phyloP scores from a whole-genome alignment of 2,888 invertebrate species.

The Petrolisthes manimaculis region DNA sequence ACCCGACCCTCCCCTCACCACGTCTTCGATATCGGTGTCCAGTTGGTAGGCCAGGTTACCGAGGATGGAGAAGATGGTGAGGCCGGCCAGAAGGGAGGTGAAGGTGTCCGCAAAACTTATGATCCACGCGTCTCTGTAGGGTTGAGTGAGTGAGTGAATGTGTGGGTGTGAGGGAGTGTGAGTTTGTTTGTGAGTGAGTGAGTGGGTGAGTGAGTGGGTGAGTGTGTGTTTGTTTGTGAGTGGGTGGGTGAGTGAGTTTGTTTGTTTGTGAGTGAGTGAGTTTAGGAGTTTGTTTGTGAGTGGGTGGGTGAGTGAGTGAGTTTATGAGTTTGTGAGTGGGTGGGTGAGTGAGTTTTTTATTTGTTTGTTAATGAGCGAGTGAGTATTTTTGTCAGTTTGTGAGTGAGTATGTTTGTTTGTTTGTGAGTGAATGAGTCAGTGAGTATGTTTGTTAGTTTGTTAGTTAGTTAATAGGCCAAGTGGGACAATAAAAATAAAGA shows the following conservation, averaged over 20 bases:
- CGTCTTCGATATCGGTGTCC: constrained; percentile 75
- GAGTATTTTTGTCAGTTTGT: background rate
- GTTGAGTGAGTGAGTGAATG: background rate
- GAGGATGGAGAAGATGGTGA: constrained; percentile 85
- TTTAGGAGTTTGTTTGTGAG: no score
- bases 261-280: no score
- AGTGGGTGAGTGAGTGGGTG: no score
- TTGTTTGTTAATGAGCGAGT: no score
- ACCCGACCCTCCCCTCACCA: constrained; percentile 79
- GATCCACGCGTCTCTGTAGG: constrained; percentile 81
- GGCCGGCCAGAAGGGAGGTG: constrained; percentile 84
- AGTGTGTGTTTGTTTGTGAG: no score
- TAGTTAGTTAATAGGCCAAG: no score
- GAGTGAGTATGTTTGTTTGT: background rate
- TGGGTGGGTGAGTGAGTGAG: no score
- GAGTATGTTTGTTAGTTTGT: no score
- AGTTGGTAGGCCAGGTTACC: constrained; percentile 82
- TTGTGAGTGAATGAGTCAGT: background rate
- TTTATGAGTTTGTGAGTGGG: no score
- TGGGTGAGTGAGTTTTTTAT: no score
- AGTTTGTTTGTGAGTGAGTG: background rate
- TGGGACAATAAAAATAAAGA: background rate
- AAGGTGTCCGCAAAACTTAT: constrained; percentile 86
- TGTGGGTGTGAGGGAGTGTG: background rate
- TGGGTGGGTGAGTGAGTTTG: no score